Evolutionary conservation across 2,888 invertebrate genomes (phyloP).

Genomic region (Sarcophaga variegata): DNA sequence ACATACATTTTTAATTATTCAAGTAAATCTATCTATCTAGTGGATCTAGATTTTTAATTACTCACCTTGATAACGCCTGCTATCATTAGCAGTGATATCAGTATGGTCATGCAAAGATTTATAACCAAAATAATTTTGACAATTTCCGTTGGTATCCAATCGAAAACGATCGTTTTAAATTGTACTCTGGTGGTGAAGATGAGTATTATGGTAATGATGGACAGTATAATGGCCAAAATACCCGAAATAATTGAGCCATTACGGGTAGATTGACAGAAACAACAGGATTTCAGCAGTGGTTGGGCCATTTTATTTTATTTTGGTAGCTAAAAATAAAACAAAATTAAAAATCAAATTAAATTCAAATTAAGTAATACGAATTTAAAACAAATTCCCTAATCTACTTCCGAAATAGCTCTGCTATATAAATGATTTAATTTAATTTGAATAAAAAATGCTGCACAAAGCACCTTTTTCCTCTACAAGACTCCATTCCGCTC

Average conservation of each 20-base stretch:
- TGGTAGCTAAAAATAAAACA: constrained; percentile 29
- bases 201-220: constrained; percentile 87
- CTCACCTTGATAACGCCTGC: constrained; percentile 89
- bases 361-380: not conserved
- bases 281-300: constrained; percentile 86
- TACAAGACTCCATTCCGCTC: no score
- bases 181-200: constrained; percentile 86
- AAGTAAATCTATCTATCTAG: not conserved
- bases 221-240: constrained; percentile 88
- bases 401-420: no score
- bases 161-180: constrained; percentile 90
- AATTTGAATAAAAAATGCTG: no score
- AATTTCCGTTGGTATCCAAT: constrained; percentile 86
- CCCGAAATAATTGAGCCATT: constrained; percentile 89
- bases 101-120: constrained; percentile 91
- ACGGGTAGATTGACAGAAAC: constrained; percentile 87
- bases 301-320: constrained; percentile 77
- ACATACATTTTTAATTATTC: not conserved
- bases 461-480: no score
- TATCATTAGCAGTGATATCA: constrained; percentile 90
- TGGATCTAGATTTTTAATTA: not conserved
- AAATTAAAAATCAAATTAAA: not conserved
- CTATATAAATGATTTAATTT: no score
- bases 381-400: no score
- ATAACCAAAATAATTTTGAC: constrained; percentile 90